Base-by-base conservation (phyloP, 92 coral and sea anemone species). In the Zoanthus solanderi region DNA sequence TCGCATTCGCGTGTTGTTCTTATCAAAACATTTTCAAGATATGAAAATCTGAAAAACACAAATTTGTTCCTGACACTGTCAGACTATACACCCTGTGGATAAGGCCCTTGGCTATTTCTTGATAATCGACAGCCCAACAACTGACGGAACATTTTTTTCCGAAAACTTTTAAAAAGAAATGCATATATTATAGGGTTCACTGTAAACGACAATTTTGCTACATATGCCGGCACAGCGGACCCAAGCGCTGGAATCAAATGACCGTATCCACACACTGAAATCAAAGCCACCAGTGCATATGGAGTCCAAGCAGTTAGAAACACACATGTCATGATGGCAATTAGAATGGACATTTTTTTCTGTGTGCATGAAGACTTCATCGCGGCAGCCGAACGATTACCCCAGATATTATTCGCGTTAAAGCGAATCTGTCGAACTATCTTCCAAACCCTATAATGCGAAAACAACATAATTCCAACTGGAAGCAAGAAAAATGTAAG, bases 271-370 rank as follows among this genome's bases (percentile, higher is more conserved):
- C 87, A 83, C 46, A 87, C 88, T 7, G 90, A 86, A 57, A 90
- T 79, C 37, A 91, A 73, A 15, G 98, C 91, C 37, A 95, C 93
- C 7, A 91, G 72, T 15, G 98, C 98, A 83, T 95, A 95, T 14
- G 98, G 98, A 3, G 96, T 88, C 98, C 98, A 95, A 45, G 96
- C 98, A 30, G 92, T 15, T 7, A 95, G 81, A 78, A 87, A 95
- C 16, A 84, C 96, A 14, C 76, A 61, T 28, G 87, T 87, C 92
- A 95, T 92, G n/a, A 92, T 79, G 29, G 83, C 89, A 11, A 91
- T 80, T 60, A 91, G 86, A 58, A 86, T 66, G 30, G 90, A 88
- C 66, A 92, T 87, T 45, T 84, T 82, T 11, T 65, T 83, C 58
- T 89, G 78, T 13, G 94, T 87, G 68, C 60, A 67, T 12, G 86